A percentile compares a stretch with the other conserved stretches of the same genome.
Evolutionary conservation across 2,888 invertebrate genomes (phyloP).

Genomic region (Apotomis turbidana): DNA sequence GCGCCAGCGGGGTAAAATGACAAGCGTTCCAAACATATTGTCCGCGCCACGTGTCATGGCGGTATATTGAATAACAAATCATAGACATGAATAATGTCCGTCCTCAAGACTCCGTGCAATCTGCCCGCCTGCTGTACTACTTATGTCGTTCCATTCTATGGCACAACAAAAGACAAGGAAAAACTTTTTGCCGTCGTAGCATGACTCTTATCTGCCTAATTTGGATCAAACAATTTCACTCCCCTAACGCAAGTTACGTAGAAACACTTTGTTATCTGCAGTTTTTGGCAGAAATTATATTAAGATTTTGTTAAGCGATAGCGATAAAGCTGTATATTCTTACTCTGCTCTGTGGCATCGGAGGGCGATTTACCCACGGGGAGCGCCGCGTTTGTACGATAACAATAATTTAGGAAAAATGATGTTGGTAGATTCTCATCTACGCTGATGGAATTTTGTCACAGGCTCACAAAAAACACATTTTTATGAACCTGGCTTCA

Average conservation of each 20-base stretch:
- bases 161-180: conserved; percentile 64
- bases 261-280: conserved; percentile 78
- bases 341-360: conserved; percentile 61
- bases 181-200: conserved; percentile 66
- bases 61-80: conserved; percentile 59
- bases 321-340: conserved; percentile 77
- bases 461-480: conserved; percentile 46
- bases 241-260: conserved; percentile 73
- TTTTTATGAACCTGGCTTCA: conserved; percentile 21
- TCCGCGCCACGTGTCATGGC: conserved; percentile 45
- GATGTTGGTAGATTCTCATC: conserved; percentile 63
- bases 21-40: conserved; percentile 54
- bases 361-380: conserved; percentile 60
- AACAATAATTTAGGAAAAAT: conserved; percentile 73
- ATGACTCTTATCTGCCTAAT: conserved; percentile 78
- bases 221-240: conserved; percentile 78
- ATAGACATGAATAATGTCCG: conserved; percentile 52
- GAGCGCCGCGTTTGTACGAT: conserved; percentile 67
- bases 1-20: conserved; percentile 53
- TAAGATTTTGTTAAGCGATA: conserved; percentile 76
- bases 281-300: conserved; percentile 79
- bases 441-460: conserved; percentile 62
- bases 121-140: conserved; percentile 49
- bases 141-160: conserved; percentile 51
- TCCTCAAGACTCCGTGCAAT: conserved; percentile 45